A percentile compares a stretch with the other conserved stretches of the same genome.
Conservation (phyloP, 2,888 invertebrate species). For the Argyra leucocephala region DNA sequence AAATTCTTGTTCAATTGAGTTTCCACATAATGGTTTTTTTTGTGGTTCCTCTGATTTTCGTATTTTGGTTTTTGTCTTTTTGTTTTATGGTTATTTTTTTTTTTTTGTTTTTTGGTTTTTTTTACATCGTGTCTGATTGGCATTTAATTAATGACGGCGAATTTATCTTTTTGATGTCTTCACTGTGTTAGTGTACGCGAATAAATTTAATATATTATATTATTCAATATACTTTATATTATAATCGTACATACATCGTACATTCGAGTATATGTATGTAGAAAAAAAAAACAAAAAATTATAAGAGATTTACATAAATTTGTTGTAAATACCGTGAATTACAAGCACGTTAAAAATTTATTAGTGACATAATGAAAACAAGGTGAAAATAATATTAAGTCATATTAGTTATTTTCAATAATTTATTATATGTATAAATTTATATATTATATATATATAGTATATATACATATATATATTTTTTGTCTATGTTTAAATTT, state of each 20-base stretch:
- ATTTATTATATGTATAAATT: too few species aligned
- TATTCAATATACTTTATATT: too few species aligned
- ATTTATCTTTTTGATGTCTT: conserved; percentile 4
- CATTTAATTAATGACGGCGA: conserved; percentile 3
- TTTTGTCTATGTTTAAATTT: too few species aligned
- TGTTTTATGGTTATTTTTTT: neutral
- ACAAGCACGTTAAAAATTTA: neutral
- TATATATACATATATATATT: too few species aligned
- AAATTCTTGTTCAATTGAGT: conserved; percentile 3
- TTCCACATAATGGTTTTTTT: conserved; percentile 2
- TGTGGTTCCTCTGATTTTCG: neutral
- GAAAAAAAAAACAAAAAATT: neutral
- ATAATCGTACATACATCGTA: too few species aligned
- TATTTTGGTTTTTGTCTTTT: neutral
- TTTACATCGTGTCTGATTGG: neutral
- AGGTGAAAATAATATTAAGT: neutral
- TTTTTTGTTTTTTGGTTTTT: neutral
- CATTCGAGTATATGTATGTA: too few species aligned
- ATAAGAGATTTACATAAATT: neutral
- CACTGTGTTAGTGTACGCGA: neutral
- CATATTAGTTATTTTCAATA: neutral
- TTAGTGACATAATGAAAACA: neutral
- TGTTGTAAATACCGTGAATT: neutral
- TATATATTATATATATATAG: too few species aligned
- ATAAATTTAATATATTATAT: too few species aligned